phyloP scores from a whole-genome alignment of 2,797 vertebrate species.

The Karalla daura region DNA sequence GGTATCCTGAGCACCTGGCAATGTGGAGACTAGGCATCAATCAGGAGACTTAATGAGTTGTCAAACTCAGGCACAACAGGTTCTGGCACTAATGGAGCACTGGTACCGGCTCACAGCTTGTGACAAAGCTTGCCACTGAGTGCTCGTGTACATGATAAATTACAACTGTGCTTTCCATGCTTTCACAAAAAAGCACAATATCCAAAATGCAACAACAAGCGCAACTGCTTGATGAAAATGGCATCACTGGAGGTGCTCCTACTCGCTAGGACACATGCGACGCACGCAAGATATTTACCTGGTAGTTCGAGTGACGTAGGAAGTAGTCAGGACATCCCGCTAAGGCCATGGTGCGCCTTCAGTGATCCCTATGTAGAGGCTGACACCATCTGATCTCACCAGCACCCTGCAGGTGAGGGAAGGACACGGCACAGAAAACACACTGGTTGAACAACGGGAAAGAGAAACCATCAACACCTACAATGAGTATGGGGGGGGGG shows the following conservation, averaged over 20 bases:
- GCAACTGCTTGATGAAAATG: background rate
- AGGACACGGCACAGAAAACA: slow-evolving; percentile 12
- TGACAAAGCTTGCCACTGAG: background rate
- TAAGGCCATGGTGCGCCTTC: slow-evolving; percentile 87
- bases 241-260: background rate
- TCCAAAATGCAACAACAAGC: background rate
- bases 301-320: slow-evolving; percentile 89
- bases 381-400: slow-evolving; percentile 54
- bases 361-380: slow-evolving; percentile 46
- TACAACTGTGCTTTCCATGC: background rate
- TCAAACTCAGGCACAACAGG: background rate
- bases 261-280: background rate
- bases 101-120: background rate
- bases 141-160: background rate
- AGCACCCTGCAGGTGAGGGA: slow-evolving; percentile 47
- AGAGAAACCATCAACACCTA: background rate
- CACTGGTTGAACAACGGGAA: slow-evolving; percentile 2
- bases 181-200: background rate
- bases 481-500: background rate
- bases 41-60: background rate
- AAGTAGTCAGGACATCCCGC: slow-evolving; percentile 94
- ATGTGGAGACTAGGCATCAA: background rate
- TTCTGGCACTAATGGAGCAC: background rate
- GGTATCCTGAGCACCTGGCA: no score
- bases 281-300: slow-evolving; percentile 80